Conservation (phyloP, 2,888 invertebrate genomes). For the Drosophila meridiana region DNA sequence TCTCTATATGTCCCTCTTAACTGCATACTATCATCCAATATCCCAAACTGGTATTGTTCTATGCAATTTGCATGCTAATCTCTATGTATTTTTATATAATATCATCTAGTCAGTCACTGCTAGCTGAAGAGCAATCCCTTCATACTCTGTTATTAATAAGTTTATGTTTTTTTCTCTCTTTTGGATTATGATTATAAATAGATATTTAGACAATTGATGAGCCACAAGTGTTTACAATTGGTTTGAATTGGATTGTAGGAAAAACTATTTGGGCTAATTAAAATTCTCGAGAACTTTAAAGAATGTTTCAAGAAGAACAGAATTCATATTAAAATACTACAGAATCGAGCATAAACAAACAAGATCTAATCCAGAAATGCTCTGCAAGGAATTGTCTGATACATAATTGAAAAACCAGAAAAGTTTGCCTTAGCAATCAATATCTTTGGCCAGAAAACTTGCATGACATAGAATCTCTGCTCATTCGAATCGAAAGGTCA, state of each 20-base stretch:
- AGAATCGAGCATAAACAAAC: background rate
- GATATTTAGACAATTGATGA: slow-evolving; percentile 9
- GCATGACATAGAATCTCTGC: background rate
- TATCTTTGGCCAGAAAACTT: background rate
- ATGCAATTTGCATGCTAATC: background rate
- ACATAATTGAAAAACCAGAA: background rate
- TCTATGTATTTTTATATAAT: background rate
- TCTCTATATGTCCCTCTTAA: background rate
- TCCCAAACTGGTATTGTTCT: background rate
- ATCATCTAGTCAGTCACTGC: background rate
- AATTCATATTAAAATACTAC: background rate
- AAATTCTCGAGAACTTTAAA: background rate
- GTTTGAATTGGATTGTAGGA: background rate
- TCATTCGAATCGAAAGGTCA: background rate
- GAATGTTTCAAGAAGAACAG: background rate
- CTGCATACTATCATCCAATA: background rate
- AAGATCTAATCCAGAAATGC: background rate
- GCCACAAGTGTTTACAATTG: slow-evolving; percentile 18
- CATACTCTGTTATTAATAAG: background rate
- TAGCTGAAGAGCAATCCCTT: background rate
- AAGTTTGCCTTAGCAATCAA: background rate
- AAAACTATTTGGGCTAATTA: slow-evolving; percentile 2
- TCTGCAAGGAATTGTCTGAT: too few relatives aligned
- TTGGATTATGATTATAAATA: slow-evolving; percentile 29
- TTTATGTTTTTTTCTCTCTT: background rate